These are phyloP conservation scores for Geophilus truncorum DNA, from an alignment of 2,888 invertebrate genomes.

Conservation along the genomic window DNA sequence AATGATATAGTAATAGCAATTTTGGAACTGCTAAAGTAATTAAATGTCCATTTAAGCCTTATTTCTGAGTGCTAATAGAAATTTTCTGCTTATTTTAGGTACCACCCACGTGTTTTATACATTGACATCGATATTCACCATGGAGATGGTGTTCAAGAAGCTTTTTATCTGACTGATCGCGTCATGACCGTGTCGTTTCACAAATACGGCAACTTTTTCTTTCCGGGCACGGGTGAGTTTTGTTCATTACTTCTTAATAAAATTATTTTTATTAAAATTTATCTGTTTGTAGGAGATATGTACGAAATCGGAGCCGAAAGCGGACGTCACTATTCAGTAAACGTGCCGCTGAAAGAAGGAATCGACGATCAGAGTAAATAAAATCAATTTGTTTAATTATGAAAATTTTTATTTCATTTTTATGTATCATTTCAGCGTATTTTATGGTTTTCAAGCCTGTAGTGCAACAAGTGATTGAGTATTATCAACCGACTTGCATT, in stretches of 20 bases:
- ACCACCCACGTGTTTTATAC: constrained; percentile 89
- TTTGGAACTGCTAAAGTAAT: constrained; percentile 72
- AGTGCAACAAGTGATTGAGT: constrained; percentile 86
- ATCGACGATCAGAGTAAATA: constrained; percentile 72
- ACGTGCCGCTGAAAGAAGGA: constrained; percentile 95
- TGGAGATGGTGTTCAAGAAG: constrained; percentile 94
- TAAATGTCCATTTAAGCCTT: not conserved
- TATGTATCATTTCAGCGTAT: constrained; percentile 68
- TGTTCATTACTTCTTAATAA: not conserved
- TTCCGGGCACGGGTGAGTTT: constrained; percentile 88
- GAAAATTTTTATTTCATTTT: too few species aligned
- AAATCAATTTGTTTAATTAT: too few species aligned
- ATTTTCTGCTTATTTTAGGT: constrained; percentile 56
- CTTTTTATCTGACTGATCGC: constrained; percentile 92
- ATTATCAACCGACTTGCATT: constrained; percentile 92
- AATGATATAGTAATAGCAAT: constrained; percentile 99
- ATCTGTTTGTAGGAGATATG: constrained; percentile 68
- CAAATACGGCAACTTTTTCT: constrained; percentile 96
- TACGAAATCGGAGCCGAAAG: constrained; percentile 95
- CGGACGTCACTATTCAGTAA: constrained; percentile 94
- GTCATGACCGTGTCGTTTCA: constrained; percentile 99
- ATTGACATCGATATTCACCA: constrained; percentile 99
- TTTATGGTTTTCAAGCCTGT: constrained; percentile 92
- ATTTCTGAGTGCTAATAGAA: not conserved
- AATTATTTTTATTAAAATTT: not conserved